Percentiles rank a stretch among this genome's conserved stretches.
Evolutionary conservation across 2,113 vertebrate genomes (phyloP).

Genomic region (Xiphorhynchus elegans): DNA sequence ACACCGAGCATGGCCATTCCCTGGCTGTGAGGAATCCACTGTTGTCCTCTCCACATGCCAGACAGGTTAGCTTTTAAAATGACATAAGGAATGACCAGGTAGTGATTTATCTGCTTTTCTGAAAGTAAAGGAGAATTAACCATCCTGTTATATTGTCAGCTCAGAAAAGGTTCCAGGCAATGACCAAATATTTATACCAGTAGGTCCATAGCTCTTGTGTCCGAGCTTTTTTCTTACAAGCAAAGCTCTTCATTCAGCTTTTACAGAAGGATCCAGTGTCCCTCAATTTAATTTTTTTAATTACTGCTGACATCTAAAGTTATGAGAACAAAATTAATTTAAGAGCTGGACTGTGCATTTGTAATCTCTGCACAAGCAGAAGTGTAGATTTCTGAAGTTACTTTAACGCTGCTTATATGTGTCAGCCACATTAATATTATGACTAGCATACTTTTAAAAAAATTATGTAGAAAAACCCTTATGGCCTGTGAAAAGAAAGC

Average conservation of each 20-base stretch:
- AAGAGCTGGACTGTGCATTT: neutral
- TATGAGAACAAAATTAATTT: neutral
- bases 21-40: neutral
- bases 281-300: neutral
- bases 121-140: neutral
- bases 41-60: neutral
- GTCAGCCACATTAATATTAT: neutral
- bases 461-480: neutral
- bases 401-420: neutral
- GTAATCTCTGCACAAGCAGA: neutral
- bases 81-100: neutral
- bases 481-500: neutral
- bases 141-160: neutral
- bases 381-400: neutral
- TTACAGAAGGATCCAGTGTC: neutral
- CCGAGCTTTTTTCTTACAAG: rapidly evolving
- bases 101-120: neutral
- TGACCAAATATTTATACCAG: neutral
- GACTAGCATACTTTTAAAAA: neutral
- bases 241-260: neutral
- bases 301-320: neutral
- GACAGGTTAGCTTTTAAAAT: neutral
- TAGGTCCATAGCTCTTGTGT: neutral
- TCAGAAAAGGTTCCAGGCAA: neutral
- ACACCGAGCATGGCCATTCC: neutral